These are phyloP conservation scores for Brachionus plicatilis DNA, from an alignment of 1,140 invertebrate species.

Conservation along the genomic window DNA sequence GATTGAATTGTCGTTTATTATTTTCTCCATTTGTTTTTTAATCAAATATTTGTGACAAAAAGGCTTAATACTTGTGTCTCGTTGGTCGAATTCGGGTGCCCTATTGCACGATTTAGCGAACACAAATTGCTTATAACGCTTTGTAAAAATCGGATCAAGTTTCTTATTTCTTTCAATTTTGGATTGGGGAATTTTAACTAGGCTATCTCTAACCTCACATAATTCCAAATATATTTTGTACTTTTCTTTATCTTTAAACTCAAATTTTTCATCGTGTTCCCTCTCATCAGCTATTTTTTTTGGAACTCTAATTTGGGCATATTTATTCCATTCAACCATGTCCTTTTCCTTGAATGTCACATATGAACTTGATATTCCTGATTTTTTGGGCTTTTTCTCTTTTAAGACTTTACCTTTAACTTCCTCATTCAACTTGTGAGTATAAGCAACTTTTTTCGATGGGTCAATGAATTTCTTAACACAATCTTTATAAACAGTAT, in stretches of 20 bases:
- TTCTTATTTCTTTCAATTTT: not conserved
- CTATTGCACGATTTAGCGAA: slow-evolving; percentile 19
- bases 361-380: slow-evolving; percentile 2
- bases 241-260: not conserved
- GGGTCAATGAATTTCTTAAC: not conserved
- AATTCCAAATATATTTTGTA: not conserved
- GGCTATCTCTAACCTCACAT: slow-evolving; percentile 14
- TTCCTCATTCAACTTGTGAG: slow-evolving; percentile 17
- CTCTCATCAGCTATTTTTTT: not conserved
- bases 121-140: not conserved
- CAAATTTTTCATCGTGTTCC: not conserved
- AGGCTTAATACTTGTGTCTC: not conserved
- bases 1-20: not conserved
- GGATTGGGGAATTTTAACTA: not conserved
- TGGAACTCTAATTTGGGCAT: not conserved
- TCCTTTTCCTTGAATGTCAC: slow-evolving; percentile 4
- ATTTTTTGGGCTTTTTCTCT: not conserved
- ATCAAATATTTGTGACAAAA: not conserved
- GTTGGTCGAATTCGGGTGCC: slow-evolving; percentile 10
- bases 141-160: slow-evolving; percentile 6
- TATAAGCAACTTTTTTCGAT: not conserved
- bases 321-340: slow-evolving; percentile 39
- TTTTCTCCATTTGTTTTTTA: not conserved
- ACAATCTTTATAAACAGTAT: not conserved
- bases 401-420: not conserved